These are phyloP conservation scores for Andricus curvator DNA, from an alignment of 2,888 invertebrate species.

Conservation along the genomic window DNA sequence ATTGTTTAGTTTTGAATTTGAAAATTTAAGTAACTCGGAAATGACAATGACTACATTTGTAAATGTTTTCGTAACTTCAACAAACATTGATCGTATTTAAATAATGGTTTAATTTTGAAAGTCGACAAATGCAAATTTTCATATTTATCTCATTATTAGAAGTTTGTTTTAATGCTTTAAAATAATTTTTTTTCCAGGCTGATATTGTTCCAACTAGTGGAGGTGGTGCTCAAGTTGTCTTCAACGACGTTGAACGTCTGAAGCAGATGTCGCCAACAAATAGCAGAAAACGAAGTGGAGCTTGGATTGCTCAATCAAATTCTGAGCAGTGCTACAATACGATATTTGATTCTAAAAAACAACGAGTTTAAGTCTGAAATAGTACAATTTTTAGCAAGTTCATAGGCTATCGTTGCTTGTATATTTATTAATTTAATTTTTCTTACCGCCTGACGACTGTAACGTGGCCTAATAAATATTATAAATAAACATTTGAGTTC, in stretches of 20 bases:
- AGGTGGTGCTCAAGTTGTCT: constrained; percentile 96
- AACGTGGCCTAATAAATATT: neutral
- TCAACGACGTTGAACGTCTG: constrained; percentile 94
- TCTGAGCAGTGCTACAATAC: constrained; percentile 15
- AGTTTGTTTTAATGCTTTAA: no score
- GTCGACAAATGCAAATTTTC: no score
- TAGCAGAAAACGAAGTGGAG: constrained; percentile 62
- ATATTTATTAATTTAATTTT: constrained; percentile 6
- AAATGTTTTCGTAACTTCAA: no score
- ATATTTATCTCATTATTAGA: no score
- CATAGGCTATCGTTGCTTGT: neutral
- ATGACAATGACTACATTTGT: no score
- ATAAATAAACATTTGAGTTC: neutral
- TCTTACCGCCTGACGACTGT: neutral
- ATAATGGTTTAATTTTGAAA: no score
- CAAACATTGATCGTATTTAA: no score
- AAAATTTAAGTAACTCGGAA: no score
- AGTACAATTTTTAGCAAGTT: neutral
- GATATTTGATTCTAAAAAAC: constrained; percentile 51
- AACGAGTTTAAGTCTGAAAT: constrained; percentile 40
- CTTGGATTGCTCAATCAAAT: constrained; percentile 45
- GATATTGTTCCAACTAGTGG: constrained; percentile 95
- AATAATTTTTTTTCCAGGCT: constrained; percentile 80
- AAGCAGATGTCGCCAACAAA: constrained; percentile 87
- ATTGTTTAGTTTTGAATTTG: no score